A percentile compares a stretch with the other conserved stretches of the same genome.
Evolutionary conservation across 1,140 invertebrate species (phyloP).

Genomic region (Leptopilina clavipes): DNA sequence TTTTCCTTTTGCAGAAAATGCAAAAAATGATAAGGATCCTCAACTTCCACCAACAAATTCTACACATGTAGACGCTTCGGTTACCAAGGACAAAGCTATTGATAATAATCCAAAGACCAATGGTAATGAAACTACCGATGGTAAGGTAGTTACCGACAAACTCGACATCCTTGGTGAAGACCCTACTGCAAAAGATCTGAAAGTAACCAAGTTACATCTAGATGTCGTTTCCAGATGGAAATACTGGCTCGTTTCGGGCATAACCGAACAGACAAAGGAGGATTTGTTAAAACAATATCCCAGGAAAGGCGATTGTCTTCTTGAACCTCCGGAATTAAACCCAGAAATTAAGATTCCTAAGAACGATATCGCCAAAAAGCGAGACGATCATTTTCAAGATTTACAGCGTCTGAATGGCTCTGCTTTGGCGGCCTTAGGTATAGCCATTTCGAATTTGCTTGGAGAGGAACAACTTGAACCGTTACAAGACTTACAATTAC

Average conservation of each 20-base stretch:
- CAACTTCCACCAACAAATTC: too few species aligned
- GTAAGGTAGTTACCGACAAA: background rate
- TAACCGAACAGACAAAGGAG: background rate
- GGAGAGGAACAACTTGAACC: background rate
- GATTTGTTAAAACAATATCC: background rate
- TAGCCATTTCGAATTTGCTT: background rate
- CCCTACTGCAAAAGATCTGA: background rate
- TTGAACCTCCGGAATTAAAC: background rate
- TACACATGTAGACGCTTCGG: too few species aligned
- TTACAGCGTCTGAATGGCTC: background rate
- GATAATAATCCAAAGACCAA: too few species aligned
- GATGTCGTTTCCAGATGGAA: background rate
- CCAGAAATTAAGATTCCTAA: background rate
- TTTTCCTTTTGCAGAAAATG: background rate
- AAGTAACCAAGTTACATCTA: background rate
- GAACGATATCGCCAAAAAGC: background rate
- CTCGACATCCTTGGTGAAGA: background rate
- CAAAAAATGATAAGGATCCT: too few species aligned
- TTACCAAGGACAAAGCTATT: too few species aligned
- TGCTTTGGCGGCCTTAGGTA: background rate
- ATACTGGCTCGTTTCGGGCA: background rate
- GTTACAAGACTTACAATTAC: background rate
- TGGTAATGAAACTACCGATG: background rate
- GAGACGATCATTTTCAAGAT: background rate
- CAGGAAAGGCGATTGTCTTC: background rate